These are phyloP conservation scores for Illadopsis cleaveri DNA, from an alignment of 2,113 vertebrate species.

Conservation along the genomic window DNA sequence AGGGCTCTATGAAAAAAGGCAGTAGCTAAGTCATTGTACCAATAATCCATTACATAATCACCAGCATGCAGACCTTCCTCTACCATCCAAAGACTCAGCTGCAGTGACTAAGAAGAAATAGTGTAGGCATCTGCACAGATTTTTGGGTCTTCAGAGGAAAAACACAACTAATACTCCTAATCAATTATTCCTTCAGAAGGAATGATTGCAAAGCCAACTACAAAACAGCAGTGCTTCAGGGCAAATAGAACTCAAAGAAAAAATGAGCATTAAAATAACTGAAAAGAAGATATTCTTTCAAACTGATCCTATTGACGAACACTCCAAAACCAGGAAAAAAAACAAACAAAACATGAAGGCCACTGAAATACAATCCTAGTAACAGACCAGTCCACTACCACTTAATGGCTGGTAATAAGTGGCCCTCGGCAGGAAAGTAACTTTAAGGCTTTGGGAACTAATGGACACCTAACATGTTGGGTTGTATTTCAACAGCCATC, in stretches of 20 bases:
- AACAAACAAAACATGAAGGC: background rate
- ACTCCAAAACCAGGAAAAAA: background rate
- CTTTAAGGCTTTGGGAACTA: background rate
- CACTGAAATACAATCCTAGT: background rate
- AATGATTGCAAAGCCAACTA: background rate
- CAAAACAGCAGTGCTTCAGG: background rate
- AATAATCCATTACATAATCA: background rate
- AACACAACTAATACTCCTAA: background rate
- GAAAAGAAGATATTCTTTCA: background rate
- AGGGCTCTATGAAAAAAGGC: background rate
- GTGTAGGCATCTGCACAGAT: background rate
- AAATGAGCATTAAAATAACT: background rate
- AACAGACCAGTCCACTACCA: background rate
- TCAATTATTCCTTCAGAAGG: background rate
- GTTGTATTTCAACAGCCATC: background rate
- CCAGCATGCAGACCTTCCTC: background rate
- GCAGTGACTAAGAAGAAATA: background rate
- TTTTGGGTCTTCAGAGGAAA: background rate
- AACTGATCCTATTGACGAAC: background rate
- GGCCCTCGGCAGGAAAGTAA: background rate
- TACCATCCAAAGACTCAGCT: background rate
- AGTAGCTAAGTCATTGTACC: background rate
- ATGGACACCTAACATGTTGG: background rate
- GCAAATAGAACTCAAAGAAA: background rate
- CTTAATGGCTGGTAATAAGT: background rate